A percentile compares a stretch with the other conserved stretches of the same genome.
phyloP scores from a whole-genome alignment of 2,888 invertebrate genomes.

The Antheraea assamensis region DNA sequence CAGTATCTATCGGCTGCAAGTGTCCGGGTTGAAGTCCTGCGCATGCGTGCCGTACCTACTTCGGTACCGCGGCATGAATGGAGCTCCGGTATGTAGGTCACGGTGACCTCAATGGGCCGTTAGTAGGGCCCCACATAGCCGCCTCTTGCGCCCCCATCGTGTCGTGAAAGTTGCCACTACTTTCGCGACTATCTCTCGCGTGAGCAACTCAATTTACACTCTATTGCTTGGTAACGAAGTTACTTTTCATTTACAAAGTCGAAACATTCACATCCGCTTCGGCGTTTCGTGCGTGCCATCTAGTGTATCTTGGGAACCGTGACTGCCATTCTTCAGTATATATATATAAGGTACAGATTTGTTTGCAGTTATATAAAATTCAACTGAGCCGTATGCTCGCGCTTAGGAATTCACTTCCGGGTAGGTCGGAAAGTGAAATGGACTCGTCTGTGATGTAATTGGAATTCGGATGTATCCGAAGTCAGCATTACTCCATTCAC shows the following conservation, averaged over 20 bases:
- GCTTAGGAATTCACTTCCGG: slow-evolving; percentile 83
- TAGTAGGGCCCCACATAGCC: slow-evolving; percentile 72
- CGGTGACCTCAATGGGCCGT: slow-evolving; percentile 81
- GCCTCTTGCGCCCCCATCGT: slow-evolving; percentile 74
- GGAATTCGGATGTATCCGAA: slow-evolving; percentile 82
- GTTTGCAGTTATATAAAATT: slow-evolving; percentile 53
- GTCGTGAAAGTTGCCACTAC: slow-evolving; percentile 80
- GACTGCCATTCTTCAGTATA: slow-evolving; percentile 49
- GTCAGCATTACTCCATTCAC: slow-evolving; percentile 78
- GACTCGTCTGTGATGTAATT: slow-evolving; percentile 82
- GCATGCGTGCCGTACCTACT: slow-evolving; percentile 49
- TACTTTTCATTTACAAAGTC: slow-evolving; percentile 62
- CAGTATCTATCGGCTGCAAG: slow-evolving; percentile 51
- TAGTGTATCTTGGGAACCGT: slow-evolving; percentile 51
- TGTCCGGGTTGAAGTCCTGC: slow-evolving; percentile 66
- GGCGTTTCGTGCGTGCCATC: slow-evolving; percentile 68
- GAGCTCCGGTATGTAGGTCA: slow-evolving; percentile 78
- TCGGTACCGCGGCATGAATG: slow-evolving; percentile 71
- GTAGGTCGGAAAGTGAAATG: slow-evolving; percentile 82
- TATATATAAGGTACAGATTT: slow-evolving; percentile 53
- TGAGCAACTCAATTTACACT: slow-evolving; percentile 65
- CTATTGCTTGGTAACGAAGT: slow-evolving; percentile 69
- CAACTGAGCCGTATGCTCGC: slow-evolving; percentile 77
- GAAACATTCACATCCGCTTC: slow-evolving; percentile 78
- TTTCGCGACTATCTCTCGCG: slow-evolving; percentile 72